Evolutionary conservation across 64 coral and sea anemone genomes (phyloP).

Genomic region (Pachyseris speciosa): DNA sequence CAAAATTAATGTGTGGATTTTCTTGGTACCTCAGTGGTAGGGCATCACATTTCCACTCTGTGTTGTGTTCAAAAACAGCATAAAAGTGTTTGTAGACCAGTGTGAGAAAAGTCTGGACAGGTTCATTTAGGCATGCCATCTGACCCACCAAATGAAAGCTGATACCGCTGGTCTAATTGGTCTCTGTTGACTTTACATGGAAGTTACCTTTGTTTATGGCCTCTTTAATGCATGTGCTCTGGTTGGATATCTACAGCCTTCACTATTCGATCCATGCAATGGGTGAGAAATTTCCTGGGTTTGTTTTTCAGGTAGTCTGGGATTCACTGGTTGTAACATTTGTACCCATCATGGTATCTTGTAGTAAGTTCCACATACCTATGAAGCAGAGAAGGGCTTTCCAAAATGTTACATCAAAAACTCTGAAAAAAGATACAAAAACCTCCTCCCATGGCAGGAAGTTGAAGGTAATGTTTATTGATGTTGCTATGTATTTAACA

Average conservation of each 20-base stretch:
- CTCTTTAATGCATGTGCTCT: background rate
- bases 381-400: too few species aligned
- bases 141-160: conserved; percentile 8
- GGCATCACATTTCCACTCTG: conserved; percentile 18
- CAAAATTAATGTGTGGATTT: conserved; percentile 28
- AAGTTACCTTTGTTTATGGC: too few species aligned
- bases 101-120: too few species aligned
- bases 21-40: background rate
- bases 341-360: too few species aligned
- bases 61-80: background rate
- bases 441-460: too few species aligned
- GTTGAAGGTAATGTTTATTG: too few species aligned
- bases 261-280: conserved; percentile 23
- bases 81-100: conserved; percentile 20
- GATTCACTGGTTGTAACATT: conserved; percentile 18
- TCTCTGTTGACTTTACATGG: background rate
- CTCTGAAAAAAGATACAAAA: too few species aligned
- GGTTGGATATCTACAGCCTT: background rate
- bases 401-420: too few species aligned
- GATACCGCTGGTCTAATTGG: conserved; percentile 5
- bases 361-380: conserved; percentile 52
- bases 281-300: too few species aligned
- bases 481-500: too few species aligned
- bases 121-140: too few species aligned
- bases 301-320: too few species aligned